Percentiles rank a stretch among this genome's conserved stretches.
Conservation (phyloP, 2,888 invertebrate genomes). For the Penaeus monodon region DNA sequence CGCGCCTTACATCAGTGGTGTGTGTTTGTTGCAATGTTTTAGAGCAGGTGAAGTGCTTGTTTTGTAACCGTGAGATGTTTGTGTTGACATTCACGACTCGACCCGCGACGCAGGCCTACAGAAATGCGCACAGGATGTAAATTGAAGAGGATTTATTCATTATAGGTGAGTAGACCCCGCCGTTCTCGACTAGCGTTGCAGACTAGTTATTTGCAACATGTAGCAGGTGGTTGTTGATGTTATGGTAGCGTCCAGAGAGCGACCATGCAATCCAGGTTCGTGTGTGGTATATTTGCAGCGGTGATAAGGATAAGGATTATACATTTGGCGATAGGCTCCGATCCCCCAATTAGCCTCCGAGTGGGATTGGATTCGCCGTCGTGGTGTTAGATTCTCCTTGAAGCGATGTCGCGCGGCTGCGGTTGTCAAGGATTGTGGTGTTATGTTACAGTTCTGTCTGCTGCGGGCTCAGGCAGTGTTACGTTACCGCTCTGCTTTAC, state of each 20-base stretch:
- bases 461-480: too few species aligned
- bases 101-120: neutral
- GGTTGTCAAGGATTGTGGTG: too few species aligned
- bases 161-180: constrained; percentile 19
- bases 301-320: too few species aligned
- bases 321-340: too few species aligned
- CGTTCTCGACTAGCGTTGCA: neutral
- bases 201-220: neutral
- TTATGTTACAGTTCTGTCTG: too few species aligned
- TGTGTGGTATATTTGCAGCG: too few species aligned
- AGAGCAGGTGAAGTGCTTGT: neutral
- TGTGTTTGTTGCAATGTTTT: constrained; percentile 10
- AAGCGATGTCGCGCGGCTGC: too few species aligned
- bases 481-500: too few species aligned
- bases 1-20: neutral
- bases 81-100: neutral
- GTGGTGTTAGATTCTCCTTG: too few species aligned
- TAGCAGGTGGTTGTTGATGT: constrained; percentile 1
- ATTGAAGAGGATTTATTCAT: constrained; percentile 39
- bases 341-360: too few species aligned
- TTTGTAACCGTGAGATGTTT: neutral
- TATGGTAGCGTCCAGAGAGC: neutral
- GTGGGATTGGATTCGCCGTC: too few species aligned
- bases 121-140: constrained; percentile 45
- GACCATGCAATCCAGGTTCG: too few species aligned